Evolutionary conservation across 2,797 vertebrate species (phyloP), one percentile per base, ranked within the genome.

Genomic region (Pampus argenteus): DNA sequence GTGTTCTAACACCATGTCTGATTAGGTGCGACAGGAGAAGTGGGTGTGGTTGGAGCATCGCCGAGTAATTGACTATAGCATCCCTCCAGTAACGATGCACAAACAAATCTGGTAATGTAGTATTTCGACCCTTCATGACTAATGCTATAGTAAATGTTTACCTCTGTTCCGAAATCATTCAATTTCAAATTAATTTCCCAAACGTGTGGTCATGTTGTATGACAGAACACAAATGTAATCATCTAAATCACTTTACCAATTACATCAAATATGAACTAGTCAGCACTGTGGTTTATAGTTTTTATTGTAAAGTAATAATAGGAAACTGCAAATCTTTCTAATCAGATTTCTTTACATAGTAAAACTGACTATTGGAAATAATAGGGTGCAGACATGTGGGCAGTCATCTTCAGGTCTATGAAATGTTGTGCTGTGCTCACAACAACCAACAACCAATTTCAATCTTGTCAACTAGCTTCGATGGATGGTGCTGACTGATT

Each of bases 11-110:
- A 69, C 49, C 71, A 36, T 15, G 23, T 77, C 48, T 81, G 69
- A 86, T 87, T 75, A 71, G 75, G 58, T 65, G 73, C 40, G 58
- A 73, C 70, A 62, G 78, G 7, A 79, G 70, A 49, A 36, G 62
- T 76, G 28, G 29, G 45, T 59, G 74, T 66, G 61, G 61, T 70
- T 29, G 11, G 15, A 44, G 11, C 34, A 20, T 17, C 18, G n/a
- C 45, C 22, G 15, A 34, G 17, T 76, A 51, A 57, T 48, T 79
- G 22, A 47, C 63, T 62, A 9, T 22, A 56, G 47, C 25, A 57
- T 54, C 38, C 28, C 38, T 40, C 38, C 42, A 48, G 38, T 58
- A 45, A 68, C 20, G 31, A 59, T 34, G 73, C 57, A 59, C 34
- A 56, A 69, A 70, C 44, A 1, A 20, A 26, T 69, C 20, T 56